These are phyloP conservation scores for Brachyptera putata DNA, from an alignment of 2,888 invertebrate genomes.

Conservation along the genomic window DNA sequence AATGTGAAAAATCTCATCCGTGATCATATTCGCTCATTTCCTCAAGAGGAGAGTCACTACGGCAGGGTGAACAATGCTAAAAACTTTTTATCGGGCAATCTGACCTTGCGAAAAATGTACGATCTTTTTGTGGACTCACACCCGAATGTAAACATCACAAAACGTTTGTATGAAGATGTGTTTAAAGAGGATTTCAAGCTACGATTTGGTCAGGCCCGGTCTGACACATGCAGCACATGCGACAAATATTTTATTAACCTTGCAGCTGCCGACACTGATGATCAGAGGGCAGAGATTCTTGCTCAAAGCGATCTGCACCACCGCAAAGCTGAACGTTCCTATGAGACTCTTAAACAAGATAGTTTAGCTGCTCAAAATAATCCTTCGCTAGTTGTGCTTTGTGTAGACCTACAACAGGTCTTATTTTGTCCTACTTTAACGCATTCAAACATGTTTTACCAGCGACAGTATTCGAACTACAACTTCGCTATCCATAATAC, in stretches of 20 bases:
- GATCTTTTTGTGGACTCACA: background rate
- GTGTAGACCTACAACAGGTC: no score
- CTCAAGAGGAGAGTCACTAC: background rate
- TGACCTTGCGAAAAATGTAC: background rate
- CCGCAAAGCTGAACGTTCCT: constrained; percentile 1
- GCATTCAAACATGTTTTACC: constrained; percentile 13
- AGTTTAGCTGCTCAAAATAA: no score
- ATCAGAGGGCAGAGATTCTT: background rate
- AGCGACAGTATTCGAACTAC: constrained; percentile 12
- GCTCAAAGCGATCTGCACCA: constrained; percentile 13
- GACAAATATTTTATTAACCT: constrained; percentile 10
- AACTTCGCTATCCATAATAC: constrained; percentile 8
- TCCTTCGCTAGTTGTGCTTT: no score
- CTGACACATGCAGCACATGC: constrained; percentile 12
- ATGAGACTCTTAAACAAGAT: no score
- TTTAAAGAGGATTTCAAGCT: background rate
- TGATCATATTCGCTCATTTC: no score
- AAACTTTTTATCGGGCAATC: background rate
- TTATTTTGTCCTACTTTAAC: constrained; percentile 14
- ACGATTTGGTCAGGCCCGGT: constrained; percentile 4
- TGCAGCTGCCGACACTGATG: background rate
- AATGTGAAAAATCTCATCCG: no score
- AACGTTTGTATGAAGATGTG: constrained; percentile 8
- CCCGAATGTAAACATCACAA: background rate
- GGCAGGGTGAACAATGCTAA: no score